phyloP scores from a whole-genome alignment of 1,140 invertebrate genomes.

The Papilio aristodemus region DNA sequence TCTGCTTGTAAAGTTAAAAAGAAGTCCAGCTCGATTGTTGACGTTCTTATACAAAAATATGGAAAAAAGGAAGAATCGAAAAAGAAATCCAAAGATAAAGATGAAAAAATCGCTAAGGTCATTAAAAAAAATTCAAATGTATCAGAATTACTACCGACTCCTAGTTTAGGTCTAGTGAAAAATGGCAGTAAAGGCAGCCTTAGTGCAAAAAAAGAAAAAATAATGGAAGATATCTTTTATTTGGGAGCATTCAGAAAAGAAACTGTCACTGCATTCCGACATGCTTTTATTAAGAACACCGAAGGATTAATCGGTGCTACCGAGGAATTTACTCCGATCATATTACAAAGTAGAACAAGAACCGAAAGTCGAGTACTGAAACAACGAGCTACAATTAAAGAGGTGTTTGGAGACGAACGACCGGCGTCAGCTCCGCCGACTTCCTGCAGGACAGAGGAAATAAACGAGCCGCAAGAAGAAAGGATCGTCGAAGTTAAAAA shows the following conservation, averaged over 20 bases:
- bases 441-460: slow-evolving; percentile 72
- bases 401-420: slow-evolving; percentile 86
- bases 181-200: slow-evolving; percentile 77
- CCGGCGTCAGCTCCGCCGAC: slow-evolving; percentile 79
- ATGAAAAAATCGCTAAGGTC: slow-evolving; percentile 74
- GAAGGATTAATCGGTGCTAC: slow-evolving; percentile 80
- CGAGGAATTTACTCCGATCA: slow-evolving; percentile 85
- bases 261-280: slow-evolving; percentile 85
- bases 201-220: slow-evolving; percentile 78
- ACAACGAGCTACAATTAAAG: slow-evolving; percentile 88
- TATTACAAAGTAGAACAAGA: slow-evolving; percentile 87
- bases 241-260: slow-evolving; percentile 86
- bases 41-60: slow-evolving; percentile 84
- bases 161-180: slow-evolving; percentile 79
- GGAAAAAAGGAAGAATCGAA: slow-evolving; percentile 81
- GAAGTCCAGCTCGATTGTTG: slow-evolving; percentile 83
- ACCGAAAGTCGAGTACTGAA: slow-evolving; percentile 88
- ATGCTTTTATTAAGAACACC: slow-evolving; percentile 85
- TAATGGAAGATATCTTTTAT: slow-evolving; percentile 80
- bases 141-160: slow-evolving; percentile 83
- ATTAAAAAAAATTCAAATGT: slow-evolving; percentile 79
- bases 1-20: slow-evolving; percentile 79
- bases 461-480: slow-evolving; percentile 53
- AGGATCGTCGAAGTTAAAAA: slow-evolving; percentile 55
- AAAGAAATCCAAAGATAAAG: slow-evolving; percentile 81